Base-by-base conservation (phyloP, 2,797 vertebrate species). In the Periophthalmus magnuspinnatus region DNA sequence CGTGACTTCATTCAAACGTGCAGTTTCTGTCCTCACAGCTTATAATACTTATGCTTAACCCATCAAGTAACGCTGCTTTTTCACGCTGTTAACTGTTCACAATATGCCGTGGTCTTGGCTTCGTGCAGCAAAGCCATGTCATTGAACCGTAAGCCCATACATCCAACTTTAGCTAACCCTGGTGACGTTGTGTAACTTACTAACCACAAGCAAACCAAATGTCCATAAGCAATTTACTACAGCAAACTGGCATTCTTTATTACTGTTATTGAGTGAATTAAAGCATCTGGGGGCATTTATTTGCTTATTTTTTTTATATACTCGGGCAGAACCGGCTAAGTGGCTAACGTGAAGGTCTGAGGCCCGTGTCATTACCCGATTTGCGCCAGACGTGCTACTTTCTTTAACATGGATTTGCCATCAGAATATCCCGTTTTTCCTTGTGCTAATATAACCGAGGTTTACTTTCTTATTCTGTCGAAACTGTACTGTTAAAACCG, bases 291-390 rank as follows among this genome's bases (percentile, higher is more conserved):
- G 8, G 0, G 14, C 17, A 0, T 5, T 14, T 54, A 3, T 38
- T 55, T 45, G 55, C 34, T 32, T 16, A 24, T 47, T 54, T 68
- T 21, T 62, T 34, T 17, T 21, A 5, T 22, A 66, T 60, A 52
- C 28, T 47, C 50, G 28, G 71, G 82, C 70, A 70, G 50, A 32
- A 56, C 65, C 50, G 68, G 89, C 85, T 91, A 89, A 34, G 67
- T 47, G 36, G 88, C 87, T 91, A 90, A 76, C 76, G 52, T 64
- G 66, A 69, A 87, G 85, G 88, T 78, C 80, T 81, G 80, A 81
- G 90, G 90, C 90, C 91, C 85, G 58, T 69, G 59, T 65, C 63
- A 50, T 45, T 65, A 50, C 63, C 45, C 45, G 45, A 65, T 65
- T 65, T 50, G 63, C 63, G 45, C 19, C 63, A 65, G 14, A n/a